phyloP scores from a whole-genome alignment of 2,797 vertebrate genomes.

The Sebastes taczanowskii region DNA sequence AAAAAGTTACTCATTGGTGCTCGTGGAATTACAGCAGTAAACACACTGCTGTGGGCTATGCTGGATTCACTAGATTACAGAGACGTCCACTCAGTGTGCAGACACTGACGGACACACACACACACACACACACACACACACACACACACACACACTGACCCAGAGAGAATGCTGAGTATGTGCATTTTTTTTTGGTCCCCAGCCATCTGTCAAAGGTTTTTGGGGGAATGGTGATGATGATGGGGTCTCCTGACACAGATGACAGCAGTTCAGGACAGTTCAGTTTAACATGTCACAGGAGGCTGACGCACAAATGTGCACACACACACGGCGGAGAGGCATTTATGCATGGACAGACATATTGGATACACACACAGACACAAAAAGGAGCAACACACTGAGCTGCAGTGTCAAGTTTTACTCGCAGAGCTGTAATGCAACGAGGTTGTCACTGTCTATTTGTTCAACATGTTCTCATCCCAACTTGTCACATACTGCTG shows the following conservation, averaged over 20 bases:
- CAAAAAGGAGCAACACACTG: neutral
- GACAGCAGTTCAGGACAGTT: constrained; percentile 63
- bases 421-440: neutral
- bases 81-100: constrained; percentile 7
- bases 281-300: constrained; percentile 52
- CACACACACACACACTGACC: constrained; percentile 16
- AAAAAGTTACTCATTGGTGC: neutral
- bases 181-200: constrained; percentile 34
- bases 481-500: no score
- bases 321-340: neutral
- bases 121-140: constrained; percentile 4
- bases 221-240: constrained; percentile 56
- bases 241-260: constrained; percentile 60
- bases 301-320: constrained; percentile 30
- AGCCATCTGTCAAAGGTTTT: constrained; percentile 66
- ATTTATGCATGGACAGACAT: constrained; percentile 38
- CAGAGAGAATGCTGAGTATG: constrained; percentile 47
- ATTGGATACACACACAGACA: constrained; percentile 11
- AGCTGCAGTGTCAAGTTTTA: constrained; percentile 13
- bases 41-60: neutral
- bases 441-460: neutral
- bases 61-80: neutral
- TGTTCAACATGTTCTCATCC: neutral
- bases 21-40: neutral
- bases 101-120: constrained; percentile 9